Conservation (phyloP, 2,888 invertebrate genomes). For the Serrognathus titanus region DNA sequence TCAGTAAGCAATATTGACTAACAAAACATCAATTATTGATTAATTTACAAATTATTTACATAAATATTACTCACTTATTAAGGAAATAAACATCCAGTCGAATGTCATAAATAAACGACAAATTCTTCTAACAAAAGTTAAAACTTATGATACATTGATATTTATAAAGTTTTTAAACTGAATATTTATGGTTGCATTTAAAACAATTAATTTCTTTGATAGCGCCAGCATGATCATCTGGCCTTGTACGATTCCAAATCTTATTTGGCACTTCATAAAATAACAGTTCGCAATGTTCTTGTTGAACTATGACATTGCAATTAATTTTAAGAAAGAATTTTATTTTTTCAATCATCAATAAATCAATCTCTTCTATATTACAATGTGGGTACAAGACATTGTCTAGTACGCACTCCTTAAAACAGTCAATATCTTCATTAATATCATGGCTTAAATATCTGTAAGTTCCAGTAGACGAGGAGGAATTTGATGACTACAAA, state of each 20-base stretch:
- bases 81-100: too few relatives aligned
- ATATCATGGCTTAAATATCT: slow-evolving; percentile 57
- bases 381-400: slow-evolving; percentile 39
- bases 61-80: too few relatives aligned
- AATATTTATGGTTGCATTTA: background rate
- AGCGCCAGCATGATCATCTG: slow-evolving; percentile 36
- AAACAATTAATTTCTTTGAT: slow-evolving; percentile 20
- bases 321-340: slow-evolving; percentile 44
- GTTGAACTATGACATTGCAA: slow-evolving; percentile 52
- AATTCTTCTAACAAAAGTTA: too few relatives aligned
- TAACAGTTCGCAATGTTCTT: slow-evolving; percentile 51
- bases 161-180: too few relatives aligned
- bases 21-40: too few relatives aligned
- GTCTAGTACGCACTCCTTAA: slow-evolving; percentile 46
- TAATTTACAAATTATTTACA: too few relatives aligned
- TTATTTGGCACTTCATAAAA: slow-evolving; percentile 32
- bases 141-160: too few relatives aligned
- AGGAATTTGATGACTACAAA: background rate
- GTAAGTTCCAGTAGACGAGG: slow-evolving; percentile 2
- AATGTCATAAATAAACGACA: too few relatives aligned
- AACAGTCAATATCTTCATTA: slow-evolving; percentile 57
- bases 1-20: too few relatives aligned
- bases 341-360: slow-evolving; percentile 44
- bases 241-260: slow-evolving; percentile 37
- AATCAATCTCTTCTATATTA: slow-evolving; percentile 29